phyloP scores from a whole-genome alignment of 2,888 invertebrate genomes.

The Mycalesis mineus region DNA sequence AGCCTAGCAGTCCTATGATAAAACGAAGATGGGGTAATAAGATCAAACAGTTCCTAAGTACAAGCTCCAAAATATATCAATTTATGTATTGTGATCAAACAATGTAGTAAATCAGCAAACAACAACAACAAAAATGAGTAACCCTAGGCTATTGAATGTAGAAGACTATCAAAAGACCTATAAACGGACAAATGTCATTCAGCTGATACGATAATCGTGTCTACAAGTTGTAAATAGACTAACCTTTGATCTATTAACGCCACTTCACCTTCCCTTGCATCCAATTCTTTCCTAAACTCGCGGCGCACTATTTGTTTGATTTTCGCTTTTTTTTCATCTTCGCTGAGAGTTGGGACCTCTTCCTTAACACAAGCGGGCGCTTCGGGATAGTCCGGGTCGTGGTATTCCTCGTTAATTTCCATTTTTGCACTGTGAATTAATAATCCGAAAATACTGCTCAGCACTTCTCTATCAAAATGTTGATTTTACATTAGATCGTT shows the following conservation, averaged over 20 bases:
- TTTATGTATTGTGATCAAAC: too few species aligned
- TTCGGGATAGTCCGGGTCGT: constrained; percentile 79
- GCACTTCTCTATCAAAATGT: background rate
- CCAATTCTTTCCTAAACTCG: constrained; percentile 85
- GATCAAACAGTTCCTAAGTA: too few species aligned
- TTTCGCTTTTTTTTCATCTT: constrained; percentile 67
- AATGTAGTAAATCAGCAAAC: too few species aligned
- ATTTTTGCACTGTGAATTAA: constrained; percentile 37
- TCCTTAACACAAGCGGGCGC: constrained; percentile 43
- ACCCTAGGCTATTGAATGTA: too few species aligned
- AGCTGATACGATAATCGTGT: background rate
- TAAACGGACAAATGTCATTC: too few species aligned
- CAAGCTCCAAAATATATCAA: too few species aligned
- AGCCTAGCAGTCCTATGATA: too few species aligned
- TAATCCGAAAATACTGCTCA: background rate
- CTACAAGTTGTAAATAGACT: constrained; percentile 35
- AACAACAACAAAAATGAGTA: too few species aligned
- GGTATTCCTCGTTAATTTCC: constrained; percentile 72
- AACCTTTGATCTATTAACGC: constrained; percentile 83
- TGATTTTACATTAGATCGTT: constrained; percentile 16
- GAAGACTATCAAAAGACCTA: too few species aligned
- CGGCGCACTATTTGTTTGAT: constrained; percentile 81
- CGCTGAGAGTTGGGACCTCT: constrained; percentile 41
- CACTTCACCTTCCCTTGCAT: constrained; percentile 83
- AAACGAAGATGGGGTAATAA: too few species aligned